phyloP scores from a whole-genome alignment of 1,140 invertebrate species.

The Thalassaphorura encarpata region DNA sequence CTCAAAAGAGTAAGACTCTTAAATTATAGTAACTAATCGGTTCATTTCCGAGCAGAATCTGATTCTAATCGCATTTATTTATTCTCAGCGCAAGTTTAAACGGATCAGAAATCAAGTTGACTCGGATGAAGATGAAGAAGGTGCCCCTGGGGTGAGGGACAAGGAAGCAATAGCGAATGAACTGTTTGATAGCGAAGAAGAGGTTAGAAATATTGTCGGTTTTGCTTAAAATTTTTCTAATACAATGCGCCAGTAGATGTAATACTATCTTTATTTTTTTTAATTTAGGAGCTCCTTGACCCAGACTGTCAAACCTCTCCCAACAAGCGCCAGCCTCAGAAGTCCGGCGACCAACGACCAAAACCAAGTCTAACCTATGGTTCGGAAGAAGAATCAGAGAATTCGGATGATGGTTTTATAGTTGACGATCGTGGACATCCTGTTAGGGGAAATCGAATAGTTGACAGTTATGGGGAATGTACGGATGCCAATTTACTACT shows the following conservation, averaged over 20 bases:
- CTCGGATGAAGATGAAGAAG: conserved; percentile 70
- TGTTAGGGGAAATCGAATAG: conserved; percentile 76
- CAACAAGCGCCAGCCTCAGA: conserved; percentile 44
- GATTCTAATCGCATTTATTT: conserved; percentile 60
- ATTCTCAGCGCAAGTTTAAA: conserved; percentile 63
- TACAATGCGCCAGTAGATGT: neutral
- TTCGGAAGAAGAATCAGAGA: conserved; percentile 57
- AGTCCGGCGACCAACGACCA: conserved; percentile 56
- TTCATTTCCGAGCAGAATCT: conserved; percentile 72
- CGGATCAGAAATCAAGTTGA: conserved; percentile 70
- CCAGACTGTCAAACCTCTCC: conserved; percentile 49
- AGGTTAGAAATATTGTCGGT: conserved; percentile 48
- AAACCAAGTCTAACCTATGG: conserved; percentile 49
- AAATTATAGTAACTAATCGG: conserved; percentile 50
- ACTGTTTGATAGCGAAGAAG: conserved; percentile 73
- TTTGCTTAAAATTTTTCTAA: no score
- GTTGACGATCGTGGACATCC: conserved; percentile 92
- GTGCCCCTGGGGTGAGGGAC: conserved; percentile 51
- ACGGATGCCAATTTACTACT: conserved; percentile 86
- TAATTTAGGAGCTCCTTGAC: conserved; percentile 46
- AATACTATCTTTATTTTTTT: neutral
- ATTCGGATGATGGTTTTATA: conserved; percentile 92
- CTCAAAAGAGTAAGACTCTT: conserved; percentile 59
- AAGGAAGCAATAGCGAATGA: conserved; percentile 83
- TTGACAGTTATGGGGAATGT: conserved; percentile 47